Percentiles rank a stretch among this genome's conserved stretches.
These are phyloP conservation scores for Galagoides demidoff DNA, from an alignment of 2,797 vertebrate genomes.

Conservation along the genomic window DNA sequence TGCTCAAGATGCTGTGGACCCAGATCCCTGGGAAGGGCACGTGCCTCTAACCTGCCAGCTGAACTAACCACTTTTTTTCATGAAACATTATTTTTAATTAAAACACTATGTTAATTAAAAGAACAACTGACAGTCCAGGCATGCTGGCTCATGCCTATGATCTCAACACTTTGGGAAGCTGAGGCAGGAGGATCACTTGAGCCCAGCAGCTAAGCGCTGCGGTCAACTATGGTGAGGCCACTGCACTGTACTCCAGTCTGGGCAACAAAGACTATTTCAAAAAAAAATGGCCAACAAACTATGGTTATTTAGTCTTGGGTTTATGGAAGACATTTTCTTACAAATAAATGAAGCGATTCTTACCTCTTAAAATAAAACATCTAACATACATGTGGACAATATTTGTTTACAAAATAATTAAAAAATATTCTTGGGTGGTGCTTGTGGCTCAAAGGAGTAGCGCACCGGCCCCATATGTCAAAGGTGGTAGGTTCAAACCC, in stretches of 20 bases:
- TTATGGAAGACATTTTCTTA: background rate
- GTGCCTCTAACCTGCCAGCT: background rate
- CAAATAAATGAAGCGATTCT: background rate
- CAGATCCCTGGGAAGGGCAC: background rate
- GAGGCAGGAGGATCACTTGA: too few relatives aligned
- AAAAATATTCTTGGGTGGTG: too few relatives aligned
- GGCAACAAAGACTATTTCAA: too few relatives aligned
- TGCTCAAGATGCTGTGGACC: accelerated
- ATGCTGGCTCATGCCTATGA: too few relatives aligned
- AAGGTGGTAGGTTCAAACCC: too few relatives aligned
- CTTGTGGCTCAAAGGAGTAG: too few relatives aligned
- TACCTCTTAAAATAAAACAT: background rate
- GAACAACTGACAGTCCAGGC: background rate
- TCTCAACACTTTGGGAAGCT: too few relatives aligned
- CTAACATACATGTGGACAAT: background rate
- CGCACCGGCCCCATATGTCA: too few relatives aligned
- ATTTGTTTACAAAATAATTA: too few relatives aligned
- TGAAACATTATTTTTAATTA: background rate
- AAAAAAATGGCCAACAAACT: background rate
- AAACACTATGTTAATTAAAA: background rate
- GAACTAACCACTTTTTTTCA: background rate
- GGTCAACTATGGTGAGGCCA: too few relatives aligned
- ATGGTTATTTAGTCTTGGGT: background rate
- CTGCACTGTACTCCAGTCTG: too few relatives aligned
- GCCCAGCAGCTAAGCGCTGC: too few relatives aligned